A percentile compares a stretch with the other conserved stretches of the same genome.
phyloP scores from a whole-genome alignment of 2,113 vertebrate genomes.

The Lophotis ruficrista region DNA sequence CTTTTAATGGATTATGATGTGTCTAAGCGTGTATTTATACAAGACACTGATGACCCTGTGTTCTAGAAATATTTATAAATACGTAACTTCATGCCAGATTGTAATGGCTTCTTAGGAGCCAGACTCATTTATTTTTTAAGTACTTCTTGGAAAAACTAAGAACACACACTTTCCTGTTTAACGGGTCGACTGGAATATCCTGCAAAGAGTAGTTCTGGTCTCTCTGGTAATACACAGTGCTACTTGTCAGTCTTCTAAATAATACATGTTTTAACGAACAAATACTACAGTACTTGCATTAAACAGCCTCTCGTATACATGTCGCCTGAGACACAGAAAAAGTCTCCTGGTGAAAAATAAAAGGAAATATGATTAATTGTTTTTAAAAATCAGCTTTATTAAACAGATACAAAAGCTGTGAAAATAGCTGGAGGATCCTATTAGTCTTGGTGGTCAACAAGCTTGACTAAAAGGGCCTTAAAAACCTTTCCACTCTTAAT shows the following conservation, averaged over 20 bases:
- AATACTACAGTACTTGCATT: constrained; percentile 26
- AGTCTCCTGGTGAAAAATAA: not conserved
- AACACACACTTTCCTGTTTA: not conserved
- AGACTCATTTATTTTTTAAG: not conserved
- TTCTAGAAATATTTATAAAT: not conserved
- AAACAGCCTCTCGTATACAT: not conserved
- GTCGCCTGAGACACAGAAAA: not conserved
- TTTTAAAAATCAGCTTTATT: not conserved
- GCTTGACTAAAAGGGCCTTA: not conserved
- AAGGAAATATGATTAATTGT: not conserved
- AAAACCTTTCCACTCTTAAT: not conserved
- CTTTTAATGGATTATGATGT: not conserved
- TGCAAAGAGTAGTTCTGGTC: not conserved
- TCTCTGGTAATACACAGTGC: not conserved
- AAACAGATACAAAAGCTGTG: not conserved
- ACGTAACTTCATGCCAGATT: not conserved
- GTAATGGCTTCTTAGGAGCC: not conserved
- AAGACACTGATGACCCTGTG: not conserved
- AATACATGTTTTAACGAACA: constrained; percentile 46
- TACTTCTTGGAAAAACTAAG: not conserved
- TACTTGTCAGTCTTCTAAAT: constrained; percentile 35
- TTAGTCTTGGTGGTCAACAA: not conserved
- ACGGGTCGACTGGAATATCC: not conserved
- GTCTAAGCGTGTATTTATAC: not conserved
- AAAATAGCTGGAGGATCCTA: constrained; percentile 7